Conservation (phyloP, 1,140 invertebrate genomes). For the Pygmarrhopalites habei region DNA sequence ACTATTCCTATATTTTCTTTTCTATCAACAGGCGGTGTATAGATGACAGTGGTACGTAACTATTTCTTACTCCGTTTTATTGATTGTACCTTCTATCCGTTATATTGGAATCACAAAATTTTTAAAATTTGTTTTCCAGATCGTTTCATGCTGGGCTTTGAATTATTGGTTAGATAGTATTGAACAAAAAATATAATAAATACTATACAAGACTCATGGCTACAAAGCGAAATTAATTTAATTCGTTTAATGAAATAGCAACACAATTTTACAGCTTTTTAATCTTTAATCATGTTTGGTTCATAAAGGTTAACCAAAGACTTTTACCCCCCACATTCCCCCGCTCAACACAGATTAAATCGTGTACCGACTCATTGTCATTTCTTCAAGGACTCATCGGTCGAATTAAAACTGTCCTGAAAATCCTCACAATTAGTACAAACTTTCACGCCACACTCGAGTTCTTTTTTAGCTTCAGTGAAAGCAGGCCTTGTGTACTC, state of each 20-base stretch:
- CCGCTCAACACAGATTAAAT: slow-evolving; percentile 86
- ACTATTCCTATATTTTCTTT: too few relatives aligned
- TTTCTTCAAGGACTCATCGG: slow-evolving; percentile 77
- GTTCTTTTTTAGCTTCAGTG: slow-evolving; percentile 88
- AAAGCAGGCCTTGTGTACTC: slow-evolving; percentile 81
- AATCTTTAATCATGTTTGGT: too few relatives aligned
- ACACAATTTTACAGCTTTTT: too few relatives aligned
- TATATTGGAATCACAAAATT: background rate
- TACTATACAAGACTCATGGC: too few relatives aligned
- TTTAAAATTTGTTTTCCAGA: slow-evolving; percentile 17
- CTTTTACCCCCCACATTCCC: slow-evolving; percentile 95
- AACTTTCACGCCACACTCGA: slow-evolving; percentile 56
- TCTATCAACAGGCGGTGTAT: too few relatives aligned
- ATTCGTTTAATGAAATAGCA: too few relatives aligned
- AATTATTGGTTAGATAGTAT: slow-evolving; percentile 90
- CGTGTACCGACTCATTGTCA: slow-evolving; percentile 67
- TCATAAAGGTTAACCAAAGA: slow-evolving; percentile 89
- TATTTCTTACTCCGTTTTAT: background rate
- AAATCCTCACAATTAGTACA: slow-evolving; percentile 54
- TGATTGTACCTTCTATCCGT: too few relatives aligned
- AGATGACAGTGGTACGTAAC: slow-evolving; percentile 26
- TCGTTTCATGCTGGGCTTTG: slow-evolving; percentile 69
- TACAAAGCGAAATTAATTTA: too few relatives aligned
- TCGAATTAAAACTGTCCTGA: slow-evolving; percentile 71
- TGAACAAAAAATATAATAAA: too few relatives aligned